Conservation (phyloP, 1,140 invertebrate genomes). For the Procambarus clarkii region DNA sequence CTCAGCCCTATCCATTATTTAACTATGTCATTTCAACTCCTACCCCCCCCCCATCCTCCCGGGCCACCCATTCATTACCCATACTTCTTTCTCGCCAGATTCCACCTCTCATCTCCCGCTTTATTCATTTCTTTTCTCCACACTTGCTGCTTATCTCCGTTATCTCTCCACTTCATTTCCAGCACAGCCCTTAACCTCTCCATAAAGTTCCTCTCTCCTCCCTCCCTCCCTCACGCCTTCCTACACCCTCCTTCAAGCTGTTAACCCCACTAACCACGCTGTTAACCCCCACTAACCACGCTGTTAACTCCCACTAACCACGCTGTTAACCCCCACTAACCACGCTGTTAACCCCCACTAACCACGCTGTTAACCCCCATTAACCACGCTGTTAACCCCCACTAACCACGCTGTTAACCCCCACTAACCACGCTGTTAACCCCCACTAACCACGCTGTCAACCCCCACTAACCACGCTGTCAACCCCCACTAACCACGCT, state of each 20-base stretch:
- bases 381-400: too few species aligned
- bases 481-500: too few species aligned
- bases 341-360: too few species aligned
- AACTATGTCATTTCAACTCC: background rate
- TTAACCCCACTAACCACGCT: background rate
- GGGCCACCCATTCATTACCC: too few species aligned
- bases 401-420: too few species aligned
- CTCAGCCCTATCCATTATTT: too few species aligned
- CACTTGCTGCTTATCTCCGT: background rate
- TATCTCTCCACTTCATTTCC: background rate
- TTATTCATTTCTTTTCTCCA: background rate
- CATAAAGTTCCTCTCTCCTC: background rate
- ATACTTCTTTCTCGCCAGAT: too few species aligned
- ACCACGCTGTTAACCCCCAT: too few species aligned
- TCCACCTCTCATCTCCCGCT: background rate
- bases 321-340: too few species aligned
- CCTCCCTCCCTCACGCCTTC: constrained; percentile 7
- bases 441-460: background rate
- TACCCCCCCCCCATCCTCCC: background rate
- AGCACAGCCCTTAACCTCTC: constrained; percentile 4
- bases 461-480: background rate
- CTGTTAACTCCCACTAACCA: too few species aligned
- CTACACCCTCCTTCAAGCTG: background rate
- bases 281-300: too few species aligned
- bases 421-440: too few species aligned